phyloP scores from a whole-genome alignment of 1,140 invertebrate species.

The Drosophila pseudoananassae region DNA sequence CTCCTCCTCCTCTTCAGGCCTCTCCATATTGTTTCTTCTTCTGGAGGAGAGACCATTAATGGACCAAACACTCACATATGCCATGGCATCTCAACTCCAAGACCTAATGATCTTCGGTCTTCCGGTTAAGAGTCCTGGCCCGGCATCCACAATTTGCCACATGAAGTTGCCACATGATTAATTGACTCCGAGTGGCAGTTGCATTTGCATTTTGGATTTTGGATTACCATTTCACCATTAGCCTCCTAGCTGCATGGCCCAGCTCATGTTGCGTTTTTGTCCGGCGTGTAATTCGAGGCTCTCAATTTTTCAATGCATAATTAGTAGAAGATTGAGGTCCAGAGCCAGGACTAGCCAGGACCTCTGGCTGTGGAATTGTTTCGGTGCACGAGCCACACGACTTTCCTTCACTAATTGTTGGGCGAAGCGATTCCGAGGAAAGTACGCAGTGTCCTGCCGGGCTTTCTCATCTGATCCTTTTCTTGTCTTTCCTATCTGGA shows the following conservation, averaged over 20 bases:
- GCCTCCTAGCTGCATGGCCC: background rate
- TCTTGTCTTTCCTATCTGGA: background rate
- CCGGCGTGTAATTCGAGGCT: constrained; percentile 58
- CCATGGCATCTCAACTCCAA: constrained; percentile 20
- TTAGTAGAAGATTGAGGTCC: constrained; percentile 39
- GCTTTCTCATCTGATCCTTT: constrained; percentile 13
- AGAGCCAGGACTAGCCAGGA: constrained; percentile 17
- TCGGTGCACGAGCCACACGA: constrained; percentile 61
- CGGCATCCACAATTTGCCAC: constrained; percentile 62
- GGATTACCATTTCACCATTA: constrained; percentile 27
- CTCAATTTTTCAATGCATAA: constrained; percentile 67
- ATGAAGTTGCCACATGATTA: constrained; percentile 64
- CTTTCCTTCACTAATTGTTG: constrained; percentile 54
- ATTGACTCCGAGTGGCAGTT: constrained; percentile 52
- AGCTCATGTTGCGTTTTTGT: constrained; percentile 67
- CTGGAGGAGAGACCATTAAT: constrained; percentile 57
- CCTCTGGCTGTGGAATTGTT: constrained; percentile 72
- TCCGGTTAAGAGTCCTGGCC: constrained; percentile 43
- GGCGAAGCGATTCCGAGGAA: constrained; percentile 10
- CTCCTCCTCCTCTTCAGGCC: too few species aligned
- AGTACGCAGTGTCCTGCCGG: constrained; percentile 10
- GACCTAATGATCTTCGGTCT: constrained; percentile 71
- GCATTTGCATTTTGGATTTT: constrained; percentile 36
- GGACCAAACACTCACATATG: constrained; percentile 47
- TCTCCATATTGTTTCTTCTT: constrained; percentile 31